These are phyloP conservation scores for Campoplex capitator DNA, from an alignment of 2,888 invertebrate genomes.

Conservation along the genomic window DNA sequence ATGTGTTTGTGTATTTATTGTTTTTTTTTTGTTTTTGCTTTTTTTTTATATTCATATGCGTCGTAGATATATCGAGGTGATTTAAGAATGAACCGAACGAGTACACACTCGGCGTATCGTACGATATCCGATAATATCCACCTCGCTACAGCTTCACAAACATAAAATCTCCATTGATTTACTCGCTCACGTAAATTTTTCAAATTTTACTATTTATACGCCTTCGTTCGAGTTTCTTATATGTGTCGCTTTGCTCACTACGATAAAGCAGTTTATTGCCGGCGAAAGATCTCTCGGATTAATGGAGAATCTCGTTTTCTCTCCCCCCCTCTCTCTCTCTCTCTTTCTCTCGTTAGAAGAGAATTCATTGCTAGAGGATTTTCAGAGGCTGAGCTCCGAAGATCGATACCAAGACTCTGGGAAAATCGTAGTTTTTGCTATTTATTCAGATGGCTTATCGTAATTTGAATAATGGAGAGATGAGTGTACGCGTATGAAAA, in stretches of 20 bases:
- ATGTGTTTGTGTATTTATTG: neutral
- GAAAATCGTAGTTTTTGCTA: neutral
- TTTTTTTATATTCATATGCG: neutral
- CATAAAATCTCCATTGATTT: constrained; percentile 61
- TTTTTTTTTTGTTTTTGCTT: neutral
- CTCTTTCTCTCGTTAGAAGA: constrained; percentile 2
- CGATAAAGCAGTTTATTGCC: constrained; percentile 39
- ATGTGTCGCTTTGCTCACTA: neutral
- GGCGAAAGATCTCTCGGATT: constrained; percentile 35
- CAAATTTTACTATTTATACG: constrained; percentile 16
- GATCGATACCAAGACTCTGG: constrained; percentile 15
- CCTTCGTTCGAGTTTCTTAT: constrained; percentile 1
- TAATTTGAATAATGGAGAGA: neutral
- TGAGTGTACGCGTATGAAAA: neutral
- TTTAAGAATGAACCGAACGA: constrained; percentile 35
- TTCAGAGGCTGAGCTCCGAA: neutral
- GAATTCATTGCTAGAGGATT: constrained; percentile 13
- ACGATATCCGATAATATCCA: constrained; percentile 61
- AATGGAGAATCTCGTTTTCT: constrained; percentile 22
- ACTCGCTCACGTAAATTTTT: constrained; percentile 49
- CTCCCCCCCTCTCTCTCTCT: neutral
- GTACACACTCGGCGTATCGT: constrained; percentile 31
- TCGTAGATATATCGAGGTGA: constrained; percentile 22
- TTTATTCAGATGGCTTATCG: neutral
- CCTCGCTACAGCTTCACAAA: constrained; percentile 41